A percentile compares a stretch with the other conserved stretches of the same genome.
Evolutionary conservation across 1,140 invertebrate genomes (phyloP).

Genomic region (Aricia agestis): DNA sequence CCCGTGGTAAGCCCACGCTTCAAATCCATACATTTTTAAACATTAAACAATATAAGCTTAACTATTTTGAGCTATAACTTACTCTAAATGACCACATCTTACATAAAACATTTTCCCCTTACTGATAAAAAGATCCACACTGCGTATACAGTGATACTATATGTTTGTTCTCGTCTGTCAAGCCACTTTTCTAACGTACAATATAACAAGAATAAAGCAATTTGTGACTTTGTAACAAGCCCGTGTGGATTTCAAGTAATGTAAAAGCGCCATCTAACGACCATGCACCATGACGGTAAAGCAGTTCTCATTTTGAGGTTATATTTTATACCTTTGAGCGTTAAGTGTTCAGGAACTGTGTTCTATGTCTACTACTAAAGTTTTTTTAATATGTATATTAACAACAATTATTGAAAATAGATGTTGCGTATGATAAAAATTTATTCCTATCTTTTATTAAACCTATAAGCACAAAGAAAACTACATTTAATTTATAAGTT

Average conservation of each 20-base stretch:
- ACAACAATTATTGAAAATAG: too few relatives aligned
- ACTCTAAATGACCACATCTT: not conserved
- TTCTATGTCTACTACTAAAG: too few relatives aligned
- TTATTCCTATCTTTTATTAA: not conserved
- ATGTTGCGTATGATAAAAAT: too few relatives aligned
- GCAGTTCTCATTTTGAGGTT: not conserved
- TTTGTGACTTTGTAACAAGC: too few relatives aligned
- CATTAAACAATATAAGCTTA: conserved; percentile 7
- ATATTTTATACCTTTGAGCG: not conserved
- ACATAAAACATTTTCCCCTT: not conserved
- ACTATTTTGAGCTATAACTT: conserved; percentile 15
- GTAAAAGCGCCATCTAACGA: not conserved
- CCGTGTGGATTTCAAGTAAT: too few relatives aligned
- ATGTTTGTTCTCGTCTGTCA: too few relatives aligned
- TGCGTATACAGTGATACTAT: too few relatives aligned
- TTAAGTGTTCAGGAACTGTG: not conserved
- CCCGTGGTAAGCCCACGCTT: not conserved
- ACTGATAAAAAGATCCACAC: too few relatives aligned
- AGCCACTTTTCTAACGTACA: not conserved
- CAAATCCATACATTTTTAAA: not conserved
- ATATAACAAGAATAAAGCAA: not conserved
- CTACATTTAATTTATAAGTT: too few relatives aligned
- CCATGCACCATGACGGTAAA: not conserved
- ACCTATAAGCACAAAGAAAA: too few relatives aligned
- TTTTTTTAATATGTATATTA: too few relatives aligned